Percentiles rank a stretch among this genome's conserved stretches.
phyloP scores from a whole-genome alignment of 2,113 vertebrate species.

The Atractosteus spatula region DNA sequence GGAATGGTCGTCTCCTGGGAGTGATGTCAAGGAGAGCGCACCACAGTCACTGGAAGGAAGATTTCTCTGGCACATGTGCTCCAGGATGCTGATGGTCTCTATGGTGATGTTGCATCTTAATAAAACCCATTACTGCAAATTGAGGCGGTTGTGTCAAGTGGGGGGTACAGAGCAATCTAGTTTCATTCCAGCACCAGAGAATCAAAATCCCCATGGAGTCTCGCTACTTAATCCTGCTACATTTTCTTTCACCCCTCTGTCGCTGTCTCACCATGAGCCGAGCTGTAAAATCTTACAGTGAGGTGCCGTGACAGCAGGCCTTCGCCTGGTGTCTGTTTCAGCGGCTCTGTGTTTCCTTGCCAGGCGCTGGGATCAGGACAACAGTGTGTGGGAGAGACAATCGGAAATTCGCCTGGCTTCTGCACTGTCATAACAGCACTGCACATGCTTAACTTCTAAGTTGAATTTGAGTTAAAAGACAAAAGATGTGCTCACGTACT shows the following conservation, averaged over 20 bases:
- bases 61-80: not conserved
- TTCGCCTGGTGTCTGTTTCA: too few species aligned
- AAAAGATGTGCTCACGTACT: not conserved
- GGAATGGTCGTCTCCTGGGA: too few species aligned
- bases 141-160: not conserved
- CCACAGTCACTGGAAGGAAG: not conserved
- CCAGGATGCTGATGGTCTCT: not conserved
- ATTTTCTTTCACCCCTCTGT: too few species aligned
- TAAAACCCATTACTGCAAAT: not conserved
- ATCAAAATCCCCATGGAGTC: too few species aligned
- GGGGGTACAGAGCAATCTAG: not conserved
- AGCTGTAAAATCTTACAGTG: too few species aligned
- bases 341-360: too few species aligned
- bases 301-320: too few species aligned
- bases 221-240: too few species aligned
- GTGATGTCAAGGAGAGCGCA: not conserved
- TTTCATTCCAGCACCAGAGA: not conserved
- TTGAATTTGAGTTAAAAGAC: not conserved
- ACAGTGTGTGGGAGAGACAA: too few species aligned
- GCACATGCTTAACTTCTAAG: slow-evolving; percentile 7
- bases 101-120: not conserved
- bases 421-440: not conserved
- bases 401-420: too few species aligned
- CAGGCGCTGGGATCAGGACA: too few species aligned
- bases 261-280: too few species aligned